Evolutionary conservation across 2,888 invertebrate species (phyloP).

Genomic region (Horisme vitalbata): DNA sequence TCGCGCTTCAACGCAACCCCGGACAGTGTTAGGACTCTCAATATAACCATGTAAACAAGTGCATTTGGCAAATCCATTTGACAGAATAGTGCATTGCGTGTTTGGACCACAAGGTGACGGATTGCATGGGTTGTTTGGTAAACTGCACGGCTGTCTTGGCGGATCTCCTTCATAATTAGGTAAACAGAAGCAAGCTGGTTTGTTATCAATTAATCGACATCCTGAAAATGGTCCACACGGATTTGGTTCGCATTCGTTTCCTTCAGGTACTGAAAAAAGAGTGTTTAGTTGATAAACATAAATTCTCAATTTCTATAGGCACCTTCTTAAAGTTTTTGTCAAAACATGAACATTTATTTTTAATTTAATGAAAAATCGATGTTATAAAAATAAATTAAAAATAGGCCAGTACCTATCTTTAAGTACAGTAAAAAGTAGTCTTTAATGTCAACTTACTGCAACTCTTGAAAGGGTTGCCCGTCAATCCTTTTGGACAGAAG

Average conservation of each 20-base stretch:
- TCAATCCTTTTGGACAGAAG: slow-evolving; percentile 93
- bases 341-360: no score
- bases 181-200: slow-evolving; percentile 93
- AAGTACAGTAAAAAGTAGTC: no score
- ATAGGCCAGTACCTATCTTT: no score
- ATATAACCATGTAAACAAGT: slow-evolving; percentile 92
- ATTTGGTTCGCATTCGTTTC: slow-evolving; percentile 91
- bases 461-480: slow-evolving; percentile 94
- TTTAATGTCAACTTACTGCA: slow-evolving; percentile 88
- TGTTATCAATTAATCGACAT: slow-evolving; percentile 88
- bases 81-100: slow-evolving; percentile 90
- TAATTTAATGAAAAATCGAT: no score
- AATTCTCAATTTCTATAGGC: no score
- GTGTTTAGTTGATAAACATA: not conserved
- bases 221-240: slow-evolving; percentile 93
- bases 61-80: slow-evolving; percentile 93
- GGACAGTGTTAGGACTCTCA: slow-evolving; percentile 93
- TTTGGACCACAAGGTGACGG: slow-evolving; percentile 95
- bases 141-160: slow-evolving; percentile 86
- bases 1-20: slow-evolving; percentile 90
- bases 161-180: slow-evolving; percentile 94
- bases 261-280: slow-evolving; percentile 90
- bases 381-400: no score
- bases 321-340: no score
- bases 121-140: slow-evolving; percentile 91